Base-by-base conservation (phyloP, 2,113 vertebrate species). In the Vireo altiloquus region DNA sequence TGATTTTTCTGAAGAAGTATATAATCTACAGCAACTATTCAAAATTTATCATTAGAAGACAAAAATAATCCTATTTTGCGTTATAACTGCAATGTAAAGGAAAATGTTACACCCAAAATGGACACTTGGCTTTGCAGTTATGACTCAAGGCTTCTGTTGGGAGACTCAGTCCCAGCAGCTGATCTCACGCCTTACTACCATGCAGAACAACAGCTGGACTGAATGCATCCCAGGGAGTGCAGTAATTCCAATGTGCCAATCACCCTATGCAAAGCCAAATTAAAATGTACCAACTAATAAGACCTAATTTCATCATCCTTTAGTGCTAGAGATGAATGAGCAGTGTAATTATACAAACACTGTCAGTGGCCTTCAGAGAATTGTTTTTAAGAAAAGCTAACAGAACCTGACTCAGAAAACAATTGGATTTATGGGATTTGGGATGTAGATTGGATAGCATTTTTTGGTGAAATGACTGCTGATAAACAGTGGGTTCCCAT, bases 271-370 rank as follows among this genome's bases (percentile, higher is more conserved):
- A 82, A 91, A 93, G 30, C 13, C 22, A 76, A 93, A 92, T 90
- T 54, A 72, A 93, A 93, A 50, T 33, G 86, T 74, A 50, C 50
- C 22, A 15, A 20, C 64, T 93, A 93, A 78, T 63, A 92, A 90
- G 59, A 53, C 39, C 56, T 93, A 75, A 95, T 95, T 95, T 88
- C 83, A 78, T 92, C 72, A 71, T 84, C 39, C 60, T 63, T 23
- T 75, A 47, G 89, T 28, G 54, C 30, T 59, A 5, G 93, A 87
- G 69, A 66, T 59, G 81, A 96, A 70, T 75, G 87, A 92, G 47
- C 82, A 42, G 57, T 25, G 17, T 92, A 89, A 94, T 95, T 89
- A 82, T 74, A 31, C 5, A 7, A 54, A 66, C 33, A 4, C 35
- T 69, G 80, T 70, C 63, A 30, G 69, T n/a, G 52, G 76, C 54